phyloP scores from a whole-genome alignment of 2,113 vertebrate species.

The Chunga burmeisteri region DNA sequence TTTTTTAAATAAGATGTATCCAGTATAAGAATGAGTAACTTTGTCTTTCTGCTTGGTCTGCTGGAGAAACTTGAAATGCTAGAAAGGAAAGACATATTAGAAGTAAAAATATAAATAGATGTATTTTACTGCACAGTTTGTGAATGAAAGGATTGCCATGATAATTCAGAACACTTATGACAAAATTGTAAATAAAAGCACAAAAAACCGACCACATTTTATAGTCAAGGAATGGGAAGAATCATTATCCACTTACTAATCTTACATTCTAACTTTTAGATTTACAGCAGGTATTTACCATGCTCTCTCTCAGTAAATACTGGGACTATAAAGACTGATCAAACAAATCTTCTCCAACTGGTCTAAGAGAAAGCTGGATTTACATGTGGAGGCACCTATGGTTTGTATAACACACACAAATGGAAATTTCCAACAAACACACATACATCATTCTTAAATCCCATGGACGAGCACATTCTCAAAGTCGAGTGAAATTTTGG shows the following conservation, averaged over 20 bases:
- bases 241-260: background rate
- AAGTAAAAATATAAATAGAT: background rate
- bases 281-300: background rate
- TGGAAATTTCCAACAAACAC: background rate
- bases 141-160: background rate
- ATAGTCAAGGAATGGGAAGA: background rate
- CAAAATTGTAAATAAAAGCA: background rate
- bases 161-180: background rate
- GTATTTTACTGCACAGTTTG: background rate
- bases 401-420: background rate
- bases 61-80: background rate
- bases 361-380: background rate
- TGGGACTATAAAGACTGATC: background rate
- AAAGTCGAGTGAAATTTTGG: background rate
- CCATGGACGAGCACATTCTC: fast-evolving
- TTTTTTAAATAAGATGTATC: background rate
- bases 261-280: background rate
- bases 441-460: background rate
- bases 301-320: background rate
- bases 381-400: background rate
- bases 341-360: background rate
- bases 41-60: background rate
- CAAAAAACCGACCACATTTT: background rate
- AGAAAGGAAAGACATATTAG: background rate
- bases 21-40: background rate